Evolutionary conservation across 2,113 vertebrate genomes (phyloP), one percentile per base, ranked within the genome.

Genomic region (Nipponia nippon): DNA sequence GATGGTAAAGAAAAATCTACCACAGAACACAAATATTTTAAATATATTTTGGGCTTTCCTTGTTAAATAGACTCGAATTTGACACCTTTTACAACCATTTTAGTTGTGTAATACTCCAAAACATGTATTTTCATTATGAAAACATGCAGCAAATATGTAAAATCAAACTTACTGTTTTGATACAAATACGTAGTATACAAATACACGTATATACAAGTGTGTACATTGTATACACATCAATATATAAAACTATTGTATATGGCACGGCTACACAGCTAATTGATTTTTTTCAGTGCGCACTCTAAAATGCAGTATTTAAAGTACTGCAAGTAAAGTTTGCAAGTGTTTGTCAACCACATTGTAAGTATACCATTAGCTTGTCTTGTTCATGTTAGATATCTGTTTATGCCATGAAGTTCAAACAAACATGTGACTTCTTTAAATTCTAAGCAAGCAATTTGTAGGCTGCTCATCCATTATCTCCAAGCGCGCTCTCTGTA

Each of bases 381-480:
- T 96, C 88, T 82, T 95, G 83, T 78, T 97, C 83, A 26, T 82
- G 87, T 95, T 91, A 87, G 87, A 26, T 85, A 92, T 85, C 93
- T 96, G 81, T 94, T 97, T 94, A 94, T 73, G 93, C 77, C 90
- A 96, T 58, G 69, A 91, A 97, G 97, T 97, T 97, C 97, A 97
- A 97, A 93, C 92, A 93, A 96, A 97, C 95, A 95, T 93, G 95
- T 96, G 96, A 96, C 96, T 96, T 97, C 94, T 98, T 98, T 97
- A 97, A 97, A 98, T 98, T 98, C 96, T 94, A 95, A 97, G 94
- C 91, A 96, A 98, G 96, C 96, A 96, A 98, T 97, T 95, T 97
- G 92, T 81, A 94, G 89, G 86, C 95, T 96, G 91, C 89, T 98
- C 96, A 97, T 98, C 96, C 96, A 98, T 98, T 98, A 98, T 98